Evolutionary conservation across 2,797 vertebrate genomes (phyloP).

Genomic region (Phyllotis vaccarum): DNA sequence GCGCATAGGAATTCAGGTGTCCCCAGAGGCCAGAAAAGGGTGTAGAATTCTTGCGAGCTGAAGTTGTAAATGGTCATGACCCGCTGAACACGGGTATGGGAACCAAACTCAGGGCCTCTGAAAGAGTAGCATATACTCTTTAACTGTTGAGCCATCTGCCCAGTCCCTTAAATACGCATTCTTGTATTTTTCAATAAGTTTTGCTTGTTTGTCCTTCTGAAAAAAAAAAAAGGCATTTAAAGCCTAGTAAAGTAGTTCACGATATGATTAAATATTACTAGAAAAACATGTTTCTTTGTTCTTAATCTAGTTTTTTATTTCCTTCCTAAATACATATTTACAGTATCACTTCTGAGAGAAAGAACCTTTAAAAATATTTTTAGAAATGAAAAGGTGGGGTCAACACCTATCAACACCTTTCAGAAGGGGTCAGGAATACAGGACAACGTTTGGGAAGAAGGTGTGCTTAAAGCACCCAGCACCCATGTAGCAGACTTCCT

Average conservation of each 20-base stretch:
- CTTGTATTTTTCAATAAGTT: neutral
- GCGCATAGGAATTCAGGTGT: neutral
- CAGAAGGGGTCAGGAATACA: neutral
- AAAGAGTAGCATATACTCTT: neutral
- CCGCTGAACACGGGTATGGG: neutral
- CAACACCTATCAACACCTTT: neutral
- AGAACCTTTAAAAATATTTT: neutral
- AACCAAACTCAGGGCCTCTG: too few species aligned
- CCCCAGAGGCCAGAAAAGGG: neutral
- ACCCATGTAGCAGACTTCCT: neutral
- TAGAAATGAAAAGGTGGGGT: neutral
- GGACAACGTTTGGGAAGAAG: neutral
- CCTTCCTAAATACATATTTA: neutral
- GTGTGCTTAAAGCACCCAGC: neutral
- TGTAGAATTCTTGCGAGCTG: neutral
- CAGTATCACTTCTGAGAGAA: neutral
- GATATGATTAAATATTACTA: neutral
- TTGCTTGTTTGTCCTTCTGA: neutral
- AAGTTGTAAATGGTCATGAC: neutral
- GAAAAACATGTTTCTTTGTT: neutral
- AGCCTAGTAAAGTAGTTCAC: neutral
- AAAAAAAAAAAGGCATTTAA: constrained; percentile 23
- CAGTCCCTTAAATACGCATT: neutral
- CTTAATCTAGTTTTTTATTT: constrained; percentile 14
- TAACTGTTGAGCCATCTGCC: too few species aligned